Evolutionary conservation across 2,888 invertebrate genomes (phyloP).

Genomic region (Chaetoderma sp.): DNA sequence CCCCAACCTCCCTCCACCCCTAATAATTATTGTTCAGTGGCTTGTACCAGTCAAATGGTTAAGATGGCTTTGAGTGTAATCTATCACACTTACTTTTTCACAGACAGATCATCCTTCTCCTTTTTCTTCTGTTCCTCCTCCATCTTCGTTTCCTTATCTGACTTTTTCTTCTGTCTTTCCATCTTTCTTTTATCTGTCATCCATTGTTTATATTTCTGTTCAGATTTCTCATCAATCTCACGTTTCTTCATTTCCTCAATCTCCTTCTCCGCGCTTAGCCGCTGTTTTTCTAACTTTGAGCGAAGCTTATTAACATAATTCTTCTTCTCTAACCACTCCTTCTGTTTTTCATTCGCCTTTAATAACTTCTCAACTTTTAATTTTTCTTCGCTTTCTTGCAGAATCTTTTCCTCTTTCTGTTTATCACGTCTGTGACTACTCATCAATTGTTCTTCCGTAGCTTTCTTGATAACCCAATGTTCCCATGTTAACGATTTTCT

Average conservation of each 20-base stretch:
- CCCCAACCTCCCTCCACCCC: too few relatives aligned
- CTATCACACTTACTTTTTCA: conserved; percentile 56
- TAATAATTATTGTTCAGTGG: too few relatives aligned
- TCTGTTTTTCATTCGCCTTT: conserved; percentile 46
- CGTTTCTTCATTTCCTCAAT: conserved; percentile 34
- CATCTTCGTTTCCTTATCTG: conserved; percentile 46
- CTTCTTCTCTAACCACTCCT: conserved; percentile 56
- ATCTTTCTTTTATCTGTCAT: conserved; percentile 39
- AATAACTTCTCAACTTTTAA: conserved; percentile 44
- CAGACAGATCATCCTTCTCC: conserved; percentile 45
- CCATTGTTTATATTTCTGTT: conserved; percentile 42
- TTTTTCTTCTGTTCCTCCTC: conserved; percentile 46
- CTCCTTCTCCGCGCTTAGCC: conserved; percentile 25
- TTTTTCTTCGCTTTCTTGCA: conserved; percentile 43
- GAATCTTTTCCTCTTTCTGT: conserved; percentile 42
- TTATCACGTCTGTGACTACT: conserved; percentile 38
- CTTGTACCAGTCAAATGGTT: too few relatives aligned
- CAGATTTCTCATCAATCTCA: conserved; percentile 34
- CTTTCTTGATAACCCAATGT: conserved; percentile 60
- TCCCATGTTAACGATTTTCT: conserved; percentile 59
- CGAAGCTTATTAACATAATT: conserved; percentile 33
- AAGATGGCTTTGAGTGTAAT: too few relatives aligned
- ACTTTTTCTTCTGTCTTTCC: conserved; percentile 44
- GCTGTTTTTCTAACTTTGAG: conserved; percentile 36
- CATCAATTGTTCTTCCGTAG: conserved; percentile 47